A percentile compares a stretch with the other conserved stretches of the same genome.
These are phyloP conservation scores for Entosphenus tridentatus DNA, from an alignment of 2,113 vertebrate species.

Conservation along the genomic window DNA sequence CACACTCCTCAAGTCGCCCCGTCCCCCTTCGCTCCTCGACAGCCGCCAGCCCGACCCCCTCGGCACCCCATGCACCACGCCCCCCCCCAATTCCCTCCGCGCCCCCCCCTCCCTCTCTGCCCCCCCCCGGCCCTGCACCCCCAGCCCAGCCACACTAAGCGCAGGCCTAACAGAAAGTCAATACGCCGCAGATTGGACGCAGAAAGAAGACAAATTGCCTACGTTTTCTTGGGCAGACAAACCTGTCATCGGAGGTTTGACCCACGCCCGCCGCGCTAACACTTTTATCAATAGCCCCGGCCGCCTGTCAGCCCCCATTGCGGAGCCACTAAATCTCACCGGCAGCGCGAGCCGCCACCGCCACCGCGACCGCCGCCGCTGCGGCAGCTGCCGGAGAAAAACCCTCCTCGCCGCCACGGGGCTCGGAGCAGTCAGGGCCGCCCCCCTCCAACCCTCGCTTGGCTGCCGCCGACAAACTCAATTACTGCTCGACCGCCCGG, in stretches of 20 bases:
- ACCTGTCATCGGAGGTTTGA: conserved; percentile 6
- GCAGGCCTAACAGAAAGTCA: conserved; percentile 1
- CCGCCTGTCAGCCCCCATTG: no score
- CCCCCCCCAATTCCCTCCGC: neutral
- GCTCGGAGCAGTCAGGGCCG: no score
- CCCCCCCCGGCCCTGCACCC: neutral
- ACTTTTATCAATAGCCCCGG: conserved; percentile 1
- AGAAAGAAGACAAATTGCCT: conserved; percentile 5
- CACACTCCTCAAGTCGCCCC: neutral
- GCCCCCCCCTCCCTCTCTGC: neutral
- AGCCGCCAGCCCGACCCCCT: neutral
- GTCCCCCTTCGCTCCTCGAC: conserved; percentile 3
- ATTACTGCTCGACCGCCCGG: no score
- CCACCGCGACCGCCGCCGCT: no score
- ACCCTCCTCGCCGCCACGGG: no score
- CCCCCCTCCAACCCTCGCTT: no score
- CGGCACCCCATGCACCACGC: conserved; percentile 2
- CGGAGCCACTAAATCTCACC: no score
- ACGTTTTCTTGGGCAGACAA: neutral
- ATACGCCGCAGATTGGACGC: conserved; percentile 2
- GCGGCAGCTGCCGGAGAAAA: no score
- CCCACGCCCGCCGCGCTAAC: neutral
- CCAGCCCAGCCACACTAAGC: neutral
- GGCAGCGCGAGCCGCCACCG: no score
- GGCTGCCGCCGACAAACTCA: no score